phyloP scores from a whole-genome alignment of 2,113 vertebrate genomes.

The Smithornis capensis region DNA sequence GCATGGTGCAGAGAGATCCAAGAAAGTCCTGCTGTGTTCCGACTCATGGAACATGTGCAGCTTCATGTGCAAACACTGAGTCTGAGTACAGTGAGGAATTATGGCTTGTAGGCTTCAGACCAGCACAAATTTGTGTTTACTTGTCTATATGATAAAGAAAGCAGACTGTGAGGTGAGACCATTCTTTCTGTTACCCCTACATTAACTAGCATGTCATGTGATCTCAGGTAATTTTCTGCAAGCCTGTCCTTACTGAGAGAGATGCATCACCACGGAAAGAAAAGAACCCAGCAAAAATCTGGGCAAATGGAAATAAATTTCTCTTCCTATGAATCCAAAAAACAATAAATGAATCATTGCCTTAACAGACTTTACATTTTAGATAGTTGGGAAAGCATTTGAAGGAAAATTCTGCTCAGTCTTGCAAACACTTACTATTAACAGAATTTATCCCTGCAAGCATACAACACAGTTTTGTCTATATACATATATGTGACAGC shows the following conservation, averaged over 20 bases:
- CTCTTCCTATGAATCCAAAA: neutral
- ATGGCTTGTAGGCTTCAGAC: neutral
- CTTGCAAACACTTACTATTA: neutral
- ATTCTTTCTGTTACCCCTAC: neutral
- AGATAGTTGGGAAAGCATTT: neutral
- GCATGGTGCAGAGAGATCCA: neutral
- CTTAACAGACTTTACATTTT: neutral
- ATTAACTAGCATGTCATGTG: neutral
- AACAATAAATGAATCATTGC: neutral
- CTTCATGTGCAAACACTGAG: neutral
- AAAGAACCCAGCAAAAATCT: neutral
- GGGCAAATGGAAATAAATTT: neutral
- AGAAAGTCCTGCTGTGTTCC: neutral
- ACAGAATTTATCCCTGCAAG: neutral
- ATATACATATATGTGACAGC: neutral
- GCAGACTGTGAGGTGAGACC: neutral
- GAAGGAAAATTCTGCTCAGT: neutral
- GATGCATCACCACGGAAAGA: neutral
- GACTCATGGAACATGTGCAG: neutral
- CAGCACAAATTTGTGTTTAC: neutral
- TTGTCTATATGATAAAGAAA: neutral
- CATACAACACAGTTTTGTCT: neutral
- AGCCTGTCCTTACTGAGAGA: neutral
- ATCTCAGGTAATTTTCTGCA: neutral
- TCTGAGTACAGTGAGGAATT: neutral